Evolutionary conservation across 2,113 vertebrate species (phyloP), one percentile per base, ranked within the genome.

Genomic region (Porphyrio hochstetteri): DNA sequence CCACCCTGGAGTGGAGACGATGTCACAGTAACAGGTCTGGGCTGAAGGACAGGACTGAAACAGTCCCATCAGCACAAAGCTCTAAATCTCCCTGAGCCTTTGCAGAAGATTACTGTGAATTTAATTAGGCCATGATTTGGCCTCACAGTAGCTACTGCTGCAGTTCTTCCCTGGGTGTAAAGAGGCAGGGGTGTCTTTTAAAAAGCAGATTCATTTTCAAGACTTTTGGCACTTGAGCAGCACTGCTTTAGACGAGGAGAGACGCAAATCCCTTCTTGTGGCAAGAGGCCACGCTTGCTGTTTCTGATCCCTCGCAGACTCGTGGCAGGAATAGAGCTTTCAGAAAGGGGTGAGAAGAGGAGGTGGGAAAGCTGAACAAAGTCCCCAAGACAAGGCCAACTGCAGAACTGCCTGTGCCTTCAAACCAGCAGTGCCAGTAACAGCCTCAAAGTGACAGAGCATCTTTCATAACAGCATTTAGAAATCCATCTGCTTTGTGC

Each of bases 81-180:
- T 80, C 88, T 92, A 75, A 92, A 85, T 60, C 70, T 85, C 78
- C 52, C 86, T 11, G 55, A 95, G 93, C 59, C 82, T 65, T 59
- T 76, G 18, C 64, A 77, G 72, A 64, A 88, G 89, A 90, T 92
- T 76, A 90, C 25, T 57, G 79, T n/a, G 67, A 76, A 79, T 87
- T 85, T 95, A 82, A 93, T 78, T 46, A 93, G 60, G 83, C 46
- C 55, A 88, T 91, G 88, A 92, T 48, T 81, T 63, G 82, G 80
- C 52, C 61, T 92, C 56, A 67, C 55, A 50, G 42, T 25, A 88
- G 80, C 33, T 33, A 28, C 57, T 76, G 84, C 70, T 76, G 59
- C 92, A 65, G 57, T 7, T 80, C 92, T 82, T 83, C 50, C 44
- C 85, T 28, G 40, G 5, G 9, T 42, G 50, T n/a, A 65, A 82